Evolutionary conservation across 2,888 invertebrate species (phyloP), one percentile per base, ranked within the genome.

Genomic region (Sinotaia quadrata): DNA sequence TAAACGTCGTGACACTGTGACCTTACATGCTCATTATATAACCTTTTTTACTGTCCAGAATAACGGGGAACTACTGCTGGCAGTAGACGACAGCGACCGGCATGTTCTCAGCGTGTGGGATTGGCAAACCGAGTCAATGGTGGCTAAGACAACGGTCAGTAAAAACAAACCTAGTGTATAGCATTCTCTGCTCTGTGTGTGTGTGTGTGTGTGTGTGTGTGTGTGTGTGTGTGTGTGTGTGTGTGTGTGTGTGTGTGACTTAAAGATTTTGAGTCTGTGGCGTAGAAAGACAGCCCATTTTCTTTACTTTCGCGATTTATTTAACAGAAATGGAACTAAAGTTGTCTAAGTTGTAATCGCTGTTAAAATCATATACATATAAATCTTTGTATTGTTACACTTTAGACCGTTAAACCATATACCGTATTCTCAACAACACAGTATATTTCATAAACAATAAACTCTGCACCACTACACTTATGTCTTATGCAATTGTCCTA

Each of bases 61-160:
- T 83, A 94, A 95, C 1, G 96, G 96, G 21, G 95, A 94, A 85
- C 95, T 95, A 87, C 94, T 97, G 54, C 87, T 96, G 78, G 95
- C 95, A 0, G 94, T 96, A 36, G 96, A 97, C 85, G 94, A 93
- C 4, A 95, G 95, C 0, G 91, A 94, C 59, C 95, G 96, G 87
- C 94, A 96, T 84, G 94, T 95, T 73, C 90, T 96, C 3, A 95
- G 95, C 0, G 95, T 97, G 0, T 97, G 96, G 96, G 95, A 96
- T 82, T 96, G 96, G 96, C 94, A 95, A 84, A 73, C 59, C 4
- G 95, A 95, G 93, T 95, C 95, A 62, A 94, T 94, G 88, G 90
- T 96, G n/a, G 96, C 96, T 68, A 95, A 95, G 92, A 95, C 96
- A 62, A 95, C 95, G 76, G 96, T 96, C 90, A 67, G 80, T 52